These are phyloP conservation scores for Cephalotes varians DNA, from an alignment of 2,888 invertebrate species.

Conservation along the genomic window DNA sequence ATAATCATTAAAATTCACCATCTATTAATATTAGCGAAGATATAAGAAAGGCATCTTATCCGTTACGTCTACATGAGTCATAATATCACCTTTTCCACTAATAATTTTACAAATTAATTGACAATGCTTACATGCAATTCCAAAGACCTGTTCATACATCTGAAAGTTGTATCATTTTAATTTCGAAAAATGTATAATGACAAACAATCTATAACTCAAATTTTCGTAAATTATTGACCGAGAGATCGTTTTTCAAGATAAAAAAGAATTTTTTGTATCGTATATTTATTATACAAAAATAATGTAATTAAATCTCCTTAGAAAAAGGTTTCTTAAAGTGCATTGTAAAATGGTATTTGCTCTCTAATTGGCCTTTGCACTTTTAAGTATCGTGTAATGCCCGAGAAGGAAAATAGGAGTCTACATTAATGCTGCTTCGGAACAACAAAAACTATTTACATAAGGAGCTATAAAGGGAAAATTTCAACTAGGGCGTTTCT, in stretches of 20 bases:
- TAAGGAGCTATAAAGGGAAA: not conserved
- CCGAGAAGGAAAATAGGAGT: not conserved
- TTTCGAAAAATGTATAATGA: not conserved
- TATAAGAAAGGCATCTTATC: no score
- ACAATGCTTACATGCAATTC: not conserved
- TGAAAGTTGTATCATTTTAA: not conserved
- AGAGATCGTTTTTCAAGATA: not conserved
- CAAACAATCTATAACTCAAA: not conserved
- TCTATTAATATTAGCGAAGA: no score
- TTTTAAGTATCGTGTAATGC: slow-evolving; percentile 8
- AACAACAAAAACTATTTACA: slow-evolving; percentile 17
- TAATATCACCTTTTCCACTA: no score
- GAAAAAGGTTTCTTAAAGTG: not conserved
- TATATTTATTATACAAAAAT: not conserved
- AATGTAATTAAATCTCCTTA: not conserved
- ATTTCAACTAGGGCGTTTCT: slow-evolving; percentile 18
- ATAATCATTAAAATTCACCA: no score
- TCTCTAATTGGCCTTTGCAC: not conserved
- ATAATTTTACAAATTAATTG: not conserved
- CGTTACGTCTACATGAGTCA: no score
- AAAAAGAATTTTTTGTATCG: not conserved
- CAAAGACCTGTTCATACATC: not conserved
- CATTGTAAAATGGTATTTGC: not conserved
- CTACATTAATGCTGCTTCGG: not conserved
- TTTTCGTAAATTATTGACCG: no score